Percentiles rank a stretch among this genome's conserved stretches.
Evolutionary conservation across 2,113 vertebrate genomes (phyloP).

Genomic region (Xenopus borealis): DNA sequence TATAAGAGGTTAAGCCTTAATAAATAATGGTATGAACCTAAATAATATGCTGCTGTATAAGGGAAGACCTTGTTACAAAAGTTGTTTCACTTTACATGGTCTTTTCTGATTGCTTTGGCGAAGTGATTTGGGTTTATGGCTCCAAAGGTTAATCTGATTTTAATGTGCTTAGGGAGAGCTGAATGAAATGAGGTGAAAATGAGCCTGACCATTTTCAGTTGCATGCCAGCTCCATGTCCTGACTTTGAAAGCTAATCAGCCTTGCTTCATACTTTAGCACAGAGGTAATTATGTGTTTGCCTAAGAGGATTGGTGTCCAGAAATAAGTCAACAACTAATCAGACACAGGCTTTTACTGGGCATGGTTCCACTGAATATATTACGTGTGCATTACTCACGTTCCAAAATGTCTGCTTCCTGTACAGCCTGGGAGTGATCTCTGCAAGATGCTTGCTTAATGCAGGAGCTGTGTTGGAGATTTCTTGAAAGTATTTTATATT

Average conservation of each 20-base stretch:
- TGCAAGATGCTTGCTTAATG: conserved; percentile 40
- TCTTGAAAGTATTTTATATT: conserved; percentile 40
- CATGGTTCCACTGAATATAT: conserved; percentile 66
- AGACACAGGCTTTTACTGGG: conserved; percentile 68
- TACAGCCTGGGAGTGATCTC: conserved; percentile 56
- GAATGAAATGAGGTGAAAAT: conserved; percentile 55
- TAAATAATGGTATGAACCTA: no score
- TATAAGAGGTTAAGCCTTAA: no score
- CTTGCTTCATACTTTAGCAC: conserved; percentile 56
- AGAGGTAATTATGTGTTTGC: conserved; percentile 68
- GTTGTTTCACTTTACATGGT: no score
- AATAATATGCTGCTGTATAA: no score
- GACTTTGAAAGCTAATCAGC: conserved; percentile 54
- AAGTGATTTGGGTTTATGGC: conserved; percentile 63
- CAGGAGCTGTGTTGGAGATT: conserved; percentile 49
- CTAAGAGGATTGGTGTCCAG: conserved; percentile 74
- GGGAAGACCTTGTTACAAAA: no score
- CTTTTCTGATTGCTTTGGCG: no score
- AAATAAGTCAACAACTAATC: conserved; percentile 72
- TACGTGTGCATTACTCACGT: conserved; percentile 66
- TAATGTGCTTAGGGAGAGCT: conserved; percentile 43
- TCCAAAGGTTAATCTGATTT: conserved; percentile 84
- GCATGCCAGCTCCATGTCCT: conserved; percentile 56
- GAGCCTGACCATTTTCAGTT: conserved; percentile 45
- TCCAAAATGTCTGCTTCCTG: conserved; percentile 71